These are phyloP conservation scores for Nasonovia ribisnigri DNA, from an alignment of 2,888 invertebrate genomes.

Conservation along the genomic window DNA sequence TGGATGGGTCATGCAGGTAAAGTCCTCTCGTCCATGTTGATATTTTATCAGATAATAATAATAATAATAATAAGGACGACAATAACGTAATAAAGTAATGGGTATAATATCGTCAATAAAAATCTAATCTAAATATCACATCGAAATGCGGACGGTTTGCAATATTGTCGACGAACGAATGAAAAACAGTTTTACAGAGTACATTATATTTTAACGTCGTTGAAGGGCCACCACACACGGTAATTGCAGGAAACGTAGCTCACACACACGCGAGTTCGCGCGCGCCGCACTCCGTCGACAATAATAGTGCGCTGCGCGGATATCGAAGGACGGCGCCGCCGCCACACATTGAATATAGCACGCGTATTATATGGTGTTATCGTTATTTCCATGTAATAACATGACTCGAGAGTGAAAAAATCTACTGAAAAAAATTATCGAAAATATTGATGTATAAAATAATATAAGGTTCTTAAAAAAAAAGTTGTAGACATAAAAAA, in stretches of 20 bases:
- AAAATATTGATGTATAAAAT: not conserved
- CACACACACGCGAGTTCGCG: not conserved
- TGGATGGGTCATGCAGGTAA: not conserved
- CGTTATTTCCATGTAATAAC: not conserved
- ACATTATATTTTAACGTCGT: not conserved
- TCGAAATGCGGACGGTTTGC: conserved; percentile 3
- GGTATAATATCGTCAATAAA: not conserved
- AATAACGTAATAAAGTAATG: not conserved
- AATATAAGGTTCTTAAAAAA: not conserved
- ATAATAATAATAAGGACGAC: not conserved
- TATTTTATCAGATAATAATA: not conserved
- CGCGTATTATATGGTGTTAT: not conserved
- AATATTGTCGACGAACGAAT: not conserved
- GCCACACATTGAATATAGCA: not conserved
- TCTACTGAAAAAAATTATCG: not conserved
- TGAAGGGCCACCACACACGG: conserved; percentile 30
- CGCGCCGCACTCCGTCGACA: not conserved
- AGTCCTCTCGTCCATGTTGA: not conserved
- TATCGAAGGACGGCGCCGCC: conserved; percentile 9
- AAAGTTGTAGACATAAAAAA: not conserved
- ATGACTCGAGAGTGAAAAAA: not conserved
- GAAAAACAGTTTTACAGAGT: not conserved
- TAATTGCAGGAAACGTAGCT: conserved; percentile 55
- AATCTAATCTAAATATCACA: not conserved
- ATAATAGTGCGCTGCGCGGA: not conserved